These are phyloP conservation scores for Julus scanicus DNA, from an alignment of 2,888 invertebrate species.

Conservation along the genomic window DNA sequence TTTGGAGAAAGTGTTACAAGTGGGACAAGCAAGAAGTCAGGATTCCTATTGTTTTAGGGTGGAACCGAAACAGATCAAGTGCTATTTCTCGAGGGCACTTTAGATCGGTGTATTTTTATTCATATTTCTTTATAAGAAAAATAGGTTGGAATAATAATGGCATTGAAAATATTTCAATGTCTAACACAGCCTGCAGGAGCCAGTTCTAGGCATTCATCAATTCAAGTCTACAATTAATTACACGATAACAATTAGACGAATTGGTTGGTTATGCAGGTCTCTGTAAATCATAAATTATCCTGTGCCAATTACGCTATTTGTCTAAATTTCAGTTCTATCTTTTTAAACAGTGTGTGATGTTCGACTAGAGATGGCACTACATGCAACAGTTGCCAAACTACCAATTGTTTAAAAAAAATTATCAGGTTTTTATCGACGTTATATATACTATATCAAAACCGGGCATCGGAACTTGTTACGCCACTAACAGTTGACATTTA, in stretches of 20 bases:
- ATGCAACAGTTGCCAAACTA: neutral
- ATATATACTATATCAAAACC: neutral
- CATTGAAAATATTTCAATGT: conserved; percentile 1
- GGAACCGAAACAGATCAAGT: conserved; percentile 38
- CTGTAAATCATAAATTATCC: neutral
- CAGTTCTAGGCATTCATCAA: neutral
- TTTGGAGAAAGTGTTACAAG: conserved; percentile 18
- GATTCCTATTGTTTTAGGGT: conserved; percentile 36
- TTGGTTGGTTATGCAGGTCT: neutral
- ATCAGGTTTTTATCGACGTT: neutral
- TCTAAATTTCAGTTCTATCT: too few species aligned
- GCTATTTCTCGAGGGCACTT: neutral
- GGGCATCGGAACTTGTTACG: neutral
- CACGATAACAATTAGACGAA: neutral
- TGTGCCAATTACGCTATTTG: too few species aligned
- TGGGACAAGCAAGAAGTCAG: neutral
- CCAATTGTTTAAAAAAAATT: neutral
- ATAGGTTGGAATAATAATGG: conserved; percentile 4
- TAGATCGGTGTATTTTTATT: neutral
- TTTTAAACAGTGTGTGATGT: too few species aligned
- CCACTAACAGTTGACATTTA: neutral
- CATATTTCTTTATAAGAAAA: neutral
- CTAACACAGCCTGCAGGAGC: neutral
- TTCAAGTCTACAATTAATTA: neutral
- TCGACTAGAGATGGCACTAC: neutral